phyloP scores from a whole-genome alignment of 2,797 vertebrate species.

The Gastrophryne carolinensis region DNA sequence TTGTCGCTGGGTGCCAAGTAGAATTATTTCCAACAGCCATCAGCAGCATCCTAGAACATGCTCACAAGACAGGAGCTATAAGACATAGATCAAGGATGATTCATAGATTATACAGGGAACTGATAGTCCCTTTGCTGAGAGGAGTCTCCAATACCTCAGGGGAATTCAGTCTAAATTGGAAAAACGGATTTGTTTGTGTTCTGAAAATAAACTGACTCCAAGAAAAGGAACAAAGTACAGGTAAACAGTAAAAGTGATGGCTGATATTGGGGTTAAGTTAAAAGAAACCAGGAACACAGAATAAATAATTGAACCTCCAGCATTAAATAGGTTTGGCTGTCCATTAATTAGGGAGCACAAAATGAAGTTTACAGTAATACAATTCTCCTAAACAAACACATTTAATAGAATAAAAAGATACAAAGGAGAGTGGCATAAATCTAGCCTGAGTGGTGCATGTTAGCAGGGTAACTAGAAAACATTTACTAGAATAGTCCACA shows the following conservation, averaged over 20 bases:
- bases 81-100: constrained; percentile 63
- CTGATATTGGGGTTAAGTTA: too few species aligned
- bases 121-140: constrained; percentile 53
- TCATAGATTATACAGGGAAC: constrained; percentile 62
- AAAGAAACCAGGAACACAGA: neutral
- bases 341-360: too few species aligned
- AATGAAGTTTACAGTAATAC: too few species aligned
- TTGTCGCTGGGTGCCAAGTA: constrained; percentile 55
- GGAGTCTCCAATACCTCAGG: constrained; percentile 42
- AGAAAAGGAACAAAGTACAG: neutral
- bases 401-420: too few species aligned
- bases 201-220: fast-evolving
- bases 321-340: too few species aligned
- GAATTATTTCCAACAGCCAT: constrained; percentile 65
- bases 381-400: too few species aligned
- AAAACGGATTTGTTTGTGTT: constrained; percentile 33
- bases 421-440: too few species aligned
- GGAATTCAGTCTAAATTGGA: constrained; percentile 31
- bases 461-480: too few species aligned
- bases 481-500: too few species aligned
- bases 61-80: constrained; percentile 57
- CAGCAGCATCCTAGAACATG: constrained; percentile 58
- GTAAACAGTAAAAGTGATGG: neutral
- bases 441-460: too few species aligned
- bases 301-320: neutral